Conservation (phyloP, 2,113 vertebrate genomes). For the Brachyistius frenatus region DNA sequence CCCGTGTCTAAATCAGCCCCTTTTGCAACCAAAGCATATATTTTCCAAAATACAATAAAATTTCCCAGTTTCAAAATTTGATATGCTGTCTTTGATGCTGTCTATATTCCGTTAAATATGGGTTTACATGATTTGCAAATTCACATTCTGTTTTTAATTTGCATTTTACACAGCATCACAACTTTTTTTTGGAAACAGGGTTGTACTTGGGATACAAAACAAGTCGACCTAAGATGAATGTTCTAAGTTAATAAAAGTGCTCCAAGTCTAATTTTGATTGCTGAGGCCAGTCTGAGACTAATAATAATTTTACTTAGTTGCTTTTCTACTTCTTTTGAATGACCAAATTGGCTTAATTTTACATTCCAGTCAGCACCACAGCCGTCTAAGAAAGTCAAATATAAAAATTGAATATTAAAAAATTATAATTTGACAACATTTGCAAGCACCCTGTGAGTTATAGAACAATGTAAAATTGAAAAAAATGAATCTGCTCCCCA, state of each 20-base stretch:
- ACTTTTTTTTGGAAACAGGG: too few species aligned
- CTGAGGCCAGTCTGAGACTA: not conserved
- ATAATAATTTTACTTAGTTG: not conserved
- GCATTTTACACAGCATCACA: too few species aligned
- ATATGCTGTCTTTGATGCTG: too few species aligned
- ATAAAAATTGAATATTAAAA: too few species aligned
- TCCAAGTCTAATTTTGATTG: not conserved
- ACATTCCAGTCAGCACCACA: not conserved
- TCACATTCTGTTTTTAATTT: too few species aligned
- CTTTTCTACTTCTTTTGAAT: constrained; percentile 6
- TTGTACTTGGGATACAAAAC: constrained; percentile 2
- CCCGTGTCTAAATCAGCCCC: too few species aligned
- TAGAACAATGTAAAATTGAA: constrained; percentile 8
- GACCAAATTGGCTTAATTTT: not conserved
- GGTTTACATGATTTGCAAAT: too few species aligned
- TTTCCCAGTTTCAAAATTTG: too few species aligned
- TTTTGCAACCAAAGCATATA: too few species aligned
- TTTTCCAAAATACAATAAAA: too few species aligned
- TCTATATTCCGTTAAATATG: too few species aligned
- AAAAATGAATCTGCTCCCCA: not conserved
- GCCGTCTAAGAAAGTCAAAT: constrained; percentile 2
- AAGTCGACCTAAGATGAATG: not conserved
- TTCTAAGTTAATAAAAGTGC: not conserved
- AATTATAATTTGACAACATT: constrained; percentile 15
- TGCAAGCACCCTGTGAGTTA: not conserved